A percentile compares a stretch with the other conserved stretches of the same genome.
These are phyloP conservation scores for Mareca strepera DNA, from an alignment of 2,797 vertebrate genomes.

Conservation along the genomic window DNA sequence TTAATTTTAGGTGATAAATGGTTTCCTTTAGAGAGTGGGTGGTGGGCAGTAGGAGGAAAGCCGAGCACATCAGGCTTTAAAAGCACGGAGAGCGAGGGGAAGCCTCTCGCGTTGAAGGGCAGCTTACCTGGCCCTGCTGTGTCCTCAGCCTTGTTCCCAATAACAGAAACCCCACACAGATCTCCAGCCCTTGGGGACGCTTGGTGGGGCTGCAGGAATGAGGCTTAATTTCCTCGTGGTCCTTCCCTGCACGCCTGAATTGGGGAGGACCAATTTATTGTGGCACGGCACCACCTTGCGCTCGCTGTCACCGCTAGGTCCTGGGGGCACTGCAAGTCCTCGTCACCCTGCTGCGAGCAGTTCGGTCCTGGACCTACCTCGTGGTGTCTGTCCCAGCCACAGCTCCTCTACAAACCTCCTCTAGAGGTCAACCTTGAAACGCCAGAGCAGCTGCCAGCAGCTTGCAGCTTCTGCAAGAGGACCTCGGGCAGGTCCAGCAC, in stretches of 20 bases:
- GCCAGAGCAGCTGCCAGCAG: not conserved
- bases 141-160: not conserved
- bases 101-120: rapidly evolving
- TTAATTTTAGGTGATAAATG: not conserved
- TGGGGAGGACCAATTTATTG: rapidly evolving
- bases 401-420: not conserved
- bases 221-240: not conserved
- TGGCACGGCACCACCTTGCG: rapidly evolving
- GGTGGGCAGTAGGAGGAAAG: not conserved
- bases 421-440: constrained; percentile 54
- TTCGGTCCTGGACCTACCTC: rapidly evolving
- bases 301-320: rapidly evolving
- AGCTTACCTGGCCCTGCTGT: rapidly evolving
- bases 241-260: rapidly evolving
- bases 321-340: not conserved
- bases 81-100: not conserved
- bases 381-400: not conserved
- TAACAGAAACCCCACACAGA: rapidly evolving
- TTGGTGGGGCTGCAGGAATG: rapidly evolving
- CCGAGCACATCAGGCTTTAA: not conserved
- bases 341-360: rapidly evolving
- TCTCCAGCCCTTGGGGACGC: not conserved
- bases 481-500: not conserved
- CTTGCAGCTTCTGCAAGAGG: not conserved
- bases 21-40: not conserved